These are phyloP conservation scores for Syrrhaptes paradoxus DNA, from an alignment of 2,113 vertebrate species.

Conservation along the genomic window DNA sequence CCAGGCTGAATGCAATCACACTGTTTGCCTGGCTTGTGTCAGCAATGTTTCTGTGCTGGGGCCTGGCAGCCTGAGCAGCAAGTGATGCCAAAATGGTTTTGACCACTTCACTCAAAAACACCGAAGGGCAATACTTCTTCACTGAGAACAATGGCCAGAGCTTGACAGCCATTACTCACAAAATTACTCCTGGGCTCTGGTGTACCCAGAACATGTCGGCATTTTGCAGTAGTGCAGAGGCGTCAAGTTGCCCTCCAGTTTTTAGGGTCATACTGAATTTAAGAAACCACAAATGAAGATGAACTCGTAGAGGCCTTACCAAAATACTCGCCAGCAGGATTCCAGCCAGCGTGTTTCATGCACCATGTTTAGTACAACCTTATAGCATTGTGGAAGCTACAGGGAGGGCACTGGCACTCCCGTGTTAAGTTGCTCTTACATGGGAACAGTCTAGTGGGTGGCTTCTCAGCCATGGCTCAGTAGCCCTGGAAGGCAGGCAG, in stretches of 20 bases:
- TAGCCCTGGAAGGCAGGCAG: not conserved
- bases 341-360: not conserved
- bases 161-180: not conserved
- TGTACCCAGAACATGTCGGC: not conserved
- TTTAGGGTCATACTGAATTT: not conserved
- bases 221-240: not conserved
- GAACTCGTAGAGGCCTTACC: not conserved
- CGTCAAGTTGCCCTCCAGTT: not conserved
- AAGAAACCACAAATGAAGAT: slow-evolving; percentile 7
- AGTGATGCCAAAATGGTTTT: slow-evolving; percentile 22
- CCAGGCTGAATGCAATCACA: not conserved
- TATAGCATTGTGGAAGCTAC: accelerated
- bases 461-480: not conserved
- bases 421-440: not conserved
- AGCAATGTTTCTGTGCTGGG: not conserved
- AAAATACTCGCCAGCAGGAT: not conserved
- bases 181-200: not conserved
- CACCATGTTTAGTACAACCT: not conserved
- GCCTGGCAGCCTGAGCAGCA: not conserved
- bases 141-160: not conserved
- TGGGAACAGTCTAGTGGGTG: not conserved
- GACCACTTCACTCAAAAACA: not conserved
- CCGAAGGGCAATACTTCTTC: not conserved
- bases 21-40: not conserved
- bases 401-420: not conserved